Base-by-base conservation (phyloP, 2,797 vertebrate genomes). In the Cossypha caffra region DNA sequence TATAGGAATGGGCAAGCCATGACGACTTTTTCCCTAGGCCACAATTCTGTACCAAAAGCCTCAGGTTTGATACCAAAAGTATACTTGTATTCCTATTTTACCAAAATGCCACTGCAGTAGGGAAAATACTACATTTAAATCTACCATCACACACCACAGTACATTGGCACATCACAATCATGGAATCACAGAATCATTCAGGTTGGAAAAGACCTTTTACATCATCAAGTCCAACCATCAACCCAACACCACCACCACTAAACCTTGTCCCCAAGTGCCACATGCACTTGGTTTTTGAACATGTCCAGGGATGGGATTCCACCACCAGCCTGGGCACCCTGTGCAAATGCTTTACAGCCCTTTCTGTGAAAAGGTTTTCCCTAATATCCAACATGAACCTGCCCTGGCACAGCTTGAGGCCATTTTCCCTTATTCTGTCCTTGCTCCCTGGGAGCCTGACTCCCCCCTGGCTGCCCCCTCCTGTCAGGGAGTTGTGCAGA, bases 371-470 rank as follows among this genome's bases (percentile, higher is more conserved):
- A 37, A 58, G 26, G 20, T 17, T 20, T 72, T 37, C 43, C n/a
- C 28, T 24, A 0, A n/a, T 8, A 16, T 38, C 28, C 72, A 67
- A 1, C 18, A n/a, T 38, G 37, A n/a, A 0, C n/a, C 84, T 63
- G 0, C 23, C 19, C 23, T 24, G 28, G 13, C 31, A 1, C 37
- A 72, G 47, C 18, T 0, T 28, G 43, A 79, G n/a, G 51, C n/a
- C 0, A 0, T 38, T 64, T 0, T 24, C 37, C 0, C 23, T 64
- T 0, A 0, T 58, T 51, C n/a, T 64, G n/a, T 29, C 16, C 16
- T 43, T 28, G 28, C 17, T 24, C 37, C 43, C 35, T 35, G 17
- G 8, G 3, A 40, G 17, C 11, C 35, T 0, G 0, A 31, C 6
- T 15, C 12, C 13, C 23, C 42, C 17, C 11, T 0, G 0, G 33